Base-by-base conservation (phyloP, 2,888 invertebrate species). In the Andrena fulva region DNA sequence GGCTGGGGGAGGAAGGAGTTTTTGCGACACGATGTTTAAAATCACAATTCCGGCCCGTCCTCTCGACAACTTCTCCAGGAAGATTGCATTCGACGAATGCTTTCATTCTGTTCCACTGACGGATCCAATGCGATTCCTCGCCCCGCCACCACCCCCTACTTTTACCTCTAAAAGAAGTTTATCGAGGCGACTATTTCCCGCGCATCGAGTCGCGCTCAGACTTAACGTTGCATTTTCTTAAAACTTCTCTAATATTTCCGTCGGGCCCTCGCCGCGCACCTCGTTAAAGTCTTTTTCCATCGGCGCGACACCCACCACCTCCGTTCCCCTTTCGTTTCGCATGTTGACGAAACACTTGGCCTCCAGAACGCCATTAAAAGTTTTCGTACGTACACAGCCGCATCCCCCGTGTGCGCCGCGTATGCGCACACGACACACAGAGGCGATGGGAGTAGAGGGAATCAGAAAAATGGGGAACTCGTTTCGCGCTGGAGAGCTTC, bases 291-390 rank as follows among this genome's bases (percentile, higher is more conserved):
- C 75, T 71, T 78, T 86, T 83, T 79, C 82, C 79, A 79, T 84
- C 77, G 77, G 60, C 62, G 73, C 60, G 64, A 63, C 80, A 72
- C 52, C 64, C 62, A 52, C 64, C 54, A 20, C 6, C 8, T 27
- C 42, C 42, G 42, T 27, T 24, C 56, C 24, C 56, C 35, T 54
- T 77, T 67, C 75, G 82, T 85, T 82, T 75, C 80, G 77, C 74
- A 63, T 80, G 85, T 86, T 83, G 85, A 83, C 85, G 86, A 85
- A 86, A 86, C 86, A 85, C 85, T 86, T 78, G 80, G 76, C 60
- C 77, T 24, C 31, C 64, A 35, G 79, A 84, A 76, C 82, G 85
- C 72, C 82, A 84, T 85, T 85, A 85, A 85, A 85, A 85, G 74
- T 85, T 85, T 84, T 77, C 78, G 62, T 82, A 67, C 78, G 66